Conservation (phyloP, 2,797 vertebrate species). For the Sitta carolinensis region DNA sequence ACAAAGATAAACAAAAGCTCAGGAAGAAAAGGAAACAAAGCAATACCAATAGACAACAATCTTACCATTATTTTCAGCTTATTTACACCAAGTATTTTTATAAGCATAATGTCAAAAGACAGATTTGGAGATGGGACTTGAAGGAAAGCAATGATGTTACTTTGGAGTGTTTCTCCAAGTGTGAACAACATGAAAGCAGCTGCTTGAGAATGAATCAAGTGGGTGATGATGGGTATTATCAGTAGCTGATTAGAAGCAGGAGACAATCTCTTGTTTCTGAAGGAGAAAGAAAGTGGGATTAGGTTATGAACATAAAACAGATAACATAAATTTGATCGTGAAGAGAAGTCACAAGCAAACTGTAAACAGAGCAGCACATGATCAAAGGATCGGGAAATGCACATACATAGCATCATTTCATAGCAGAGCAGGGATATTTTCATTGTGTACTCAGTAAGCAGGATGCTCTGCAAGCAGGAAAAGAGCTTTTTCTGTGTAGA, state of each 20-base stretch:
- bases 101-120: background rate
- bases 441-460: background rate
- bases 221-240: conserved; percentile 10
- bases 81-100: background rate
- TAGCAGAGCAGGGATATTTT: background rate
- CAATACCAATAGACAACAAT: background rate
- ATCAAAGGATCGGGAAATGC: background rate
- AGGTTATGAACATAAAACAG: conserved; percentile 26
- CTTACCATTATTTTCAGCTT: background rate
- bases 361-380: background rate
- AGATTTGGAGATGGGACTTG: background rate
- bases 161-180: background rate
- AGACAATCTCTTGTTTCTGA: conserved; percentile 38
- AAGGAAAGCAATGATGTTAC: background rate
- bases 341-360: background rate
- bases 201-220: conserved; percentile 31
- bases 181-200: background rate
- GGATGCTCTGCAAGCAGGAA: background rate
- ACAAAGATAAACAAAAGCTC: background rate
- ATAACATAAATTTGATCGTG: background rate
- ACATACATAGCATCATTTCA: background rate
- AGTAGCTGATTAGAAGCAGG: conserved; percentile 19
- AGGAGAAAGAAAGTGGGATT: conserved; percentile 43
- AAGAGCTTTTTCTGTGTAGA: background rate
- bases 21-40: background rate